Evolutionary conservation across 64 coral and sea anemone species (phyloP), one percentile per base, ranked within the genome.

Genomic region (Acropora tenuis): DNA sequence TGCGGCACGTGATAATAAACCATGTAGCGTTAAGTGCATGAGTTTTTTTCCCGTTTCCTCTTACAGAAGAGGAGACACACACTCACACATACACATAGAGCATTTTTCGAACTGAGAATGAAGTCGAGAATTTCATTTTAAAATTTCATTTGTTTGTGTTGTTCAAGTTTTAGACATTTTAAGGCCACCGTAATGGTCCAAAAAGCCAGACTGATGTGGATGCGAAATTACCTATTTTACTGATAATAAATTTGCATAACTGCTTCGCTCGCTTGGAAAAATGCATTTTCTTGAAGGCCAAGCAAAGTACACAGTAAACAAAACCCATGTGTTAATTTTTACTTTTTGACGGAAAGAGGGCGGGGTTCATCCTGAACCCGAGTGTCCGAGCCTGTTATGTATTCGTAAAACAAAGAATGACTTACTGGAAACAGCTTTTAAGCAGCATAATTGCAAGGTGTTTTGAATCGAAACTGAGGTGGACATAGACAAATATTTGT

Each of bases 241-340:
- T 8, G 40, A 8, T 9, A 5, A 75, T 43, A 75, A 75, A 30
- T 30, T 30, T 30, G 17, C 41, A 10, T 71, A 85, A 46, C 63
- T 71, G 46, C 47, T 67, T 85, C 30, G 11, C 52, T 10, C 10
- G 16, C 45, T 80, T 5, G 49, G 3, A 46, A 48, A 42, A 18
- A 45, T 85, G 48, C 50, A 8, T 13, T 17, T 8, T 71, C 41
- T 68, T 72, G 15, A 72, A 8, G 12, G 44, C 9, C 61, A 18
- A 6, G 42, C 16, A 17, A 13, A 67, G 43, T 47, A 16, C 60
- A 66, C 16, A 44, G 43, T 59, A 66, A 63, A 42, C 58, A 42
- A 60, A 30, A 82, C 59, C 19, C 80, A 83, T 61, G 80, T 83
- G 80, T 40, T 83, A 46, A 13, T n/a, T 57, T 80, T 80, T 52